A percentile compares a stretch with the other conserved stretches of the same genome.
Evolutionary conservation across 1,140 invertebrate genomes (phyloP).

Genomic region (Zaprionus inermis): DNA sequence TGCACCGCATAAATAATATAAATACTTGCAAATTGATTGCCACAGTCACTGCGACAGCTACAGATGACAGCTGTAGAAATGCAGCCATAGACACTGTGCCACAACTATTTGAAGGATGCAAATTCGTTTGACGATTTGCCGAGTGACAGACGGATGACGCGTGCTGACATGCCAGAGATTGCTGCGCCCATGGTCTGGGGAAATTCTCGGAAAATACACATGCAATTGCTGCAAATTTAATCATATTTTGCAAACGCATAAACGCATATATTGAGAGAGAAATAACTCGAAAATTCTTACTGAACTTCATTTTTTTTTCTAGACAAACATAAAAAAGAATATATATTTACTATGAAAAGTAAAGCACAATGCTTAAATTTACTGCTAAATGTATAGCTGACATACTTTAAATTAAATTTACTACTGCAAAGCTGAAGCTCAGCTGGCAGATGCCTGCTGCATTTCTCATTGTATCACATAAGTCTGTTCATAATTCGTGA

Average conservation of each 20-base stretch:
- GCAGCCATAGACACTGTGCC: not conserved
- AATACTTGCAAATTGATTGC: slow-evolving; percentile 63
- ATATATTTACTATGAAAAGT: too few species aligned
- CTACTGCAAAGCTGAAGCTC: not conserved
- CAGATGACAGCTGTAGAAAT: not conserved
- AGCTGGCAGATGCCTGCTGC: not conserved
- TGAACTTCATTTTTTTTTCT: too few species aligned
- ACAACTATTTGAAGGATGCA: slow-evolving; percentile 14
- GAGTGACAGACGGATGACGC: slow-evolving; percentile 1
- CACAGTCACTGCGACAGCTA: slow-evolving; percentile 33
- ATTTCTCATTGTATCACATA: not conserved
- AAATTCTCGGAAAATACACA: not conserved
- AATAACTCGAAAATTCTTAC: not conserved
- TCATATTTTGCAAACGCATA: not conserved
- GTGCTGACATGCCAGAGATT: slow-evolving; percentile 6
- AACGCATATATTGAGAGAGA: too few species aligned
- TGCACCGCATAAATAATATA: slow-evolving; percentile 56
- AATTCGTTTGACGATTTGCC: not conserved
- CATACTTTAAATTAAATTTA: not conserved
- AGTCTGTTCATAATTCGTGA: not conserved
- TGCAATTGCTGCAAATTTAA: slow-evolving; percentile 8
- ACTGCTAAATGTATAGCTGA: too few species aligned
- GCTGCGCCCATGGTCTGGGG: too few species aligned
- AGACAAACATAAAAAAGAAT: too few species aligned
- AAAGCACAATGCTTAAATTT: too few species aligned